A percentile compares a stretch with the other conserved stretches of the same genome.
Conservation (phyloP, 1,140 invertebrate species). For the Cheumatopsyche charites region DNA sequence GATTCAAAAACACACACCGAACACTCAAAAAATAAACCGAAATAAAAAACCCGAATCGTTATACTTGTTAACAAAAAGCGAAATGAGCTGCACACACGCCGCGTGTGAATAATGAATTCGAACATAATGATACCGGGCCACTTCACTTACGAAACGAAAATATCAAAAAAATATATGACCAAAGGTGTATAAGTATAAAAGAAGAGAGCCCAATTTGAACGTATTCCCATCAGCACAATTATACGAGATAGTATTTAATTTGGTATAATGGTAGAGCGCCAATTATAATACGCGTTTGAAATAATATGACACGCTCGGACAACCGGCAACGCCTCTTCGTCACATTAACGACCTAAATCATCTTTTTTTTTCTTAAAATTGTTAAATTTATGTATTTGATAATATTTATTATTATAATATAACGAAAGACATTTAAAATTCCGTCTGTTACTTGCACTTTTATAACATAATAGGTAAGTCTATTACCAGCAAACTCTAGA, state of each 20-base stretch:
- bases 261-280: background rate
- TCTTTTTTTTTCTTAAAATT: constrained; percentile 20
- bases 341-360: constrained; percentile 38
- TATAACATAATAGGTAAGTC: too few species aligned
- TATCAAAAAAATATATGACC: background rate
- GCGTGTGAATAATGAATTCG: constrained; percentile 3
- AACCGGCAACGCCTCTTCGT: constrained; percentile 33
- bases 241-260: background rate
- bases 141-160: background rate
- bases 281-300: constrained; percentile 27
- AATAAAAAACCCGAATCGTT: background rate
- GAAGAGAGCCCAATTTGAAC: constrained; percentile 14
- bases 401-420: too few species aligned
- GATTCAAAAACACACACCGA: too few species aligned
- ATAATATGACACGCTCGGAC: constrained; percentile 40
- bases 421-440: too few species aligned
- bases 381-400: too few species aligned
- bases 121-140: background rate
- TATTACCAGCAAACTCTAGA: too few species aligned
- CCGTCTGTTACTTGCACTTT: too few species aligned
- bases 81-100: background rate
- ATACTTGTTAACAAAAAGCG: background rate
- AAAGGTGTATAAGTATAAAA: background rate
- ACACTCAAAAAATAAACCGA: too few species aligned
- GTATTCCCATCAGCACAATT: constrained; percentile 18